Conservation (phyloP, 53 echinoderm and acorn worm genomes). For the Hippasteria phrygiana region DNA sequence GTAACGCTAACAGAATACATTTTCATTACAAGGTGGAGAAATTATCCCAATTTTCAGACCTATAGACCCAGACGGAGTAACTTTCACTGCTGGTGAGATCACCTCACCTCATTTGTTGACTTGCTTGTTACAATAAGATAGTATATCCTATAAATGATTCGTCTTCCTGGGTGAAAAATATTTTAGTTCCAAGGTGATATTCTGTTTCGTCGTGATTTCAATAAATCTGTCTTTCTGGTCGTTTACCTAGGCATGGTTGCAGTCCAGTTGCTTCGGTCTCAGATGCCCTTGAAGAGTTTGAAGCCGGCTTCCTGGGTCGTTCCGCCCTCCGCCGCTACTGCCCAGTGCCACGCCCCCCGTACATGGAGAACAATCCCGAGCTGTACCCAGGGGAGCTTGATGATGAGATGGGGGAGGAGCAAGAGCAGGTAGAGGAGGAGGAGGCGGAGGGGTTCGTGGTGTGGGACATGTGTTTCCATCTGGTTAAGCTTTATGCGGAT, state of each 20-base stretch:
- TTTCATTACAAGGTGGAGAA: too few relatives aligned
- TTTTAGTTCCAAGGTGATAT: too few relatives aligned
- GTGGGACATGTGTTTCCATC: conserved; percentile 94
- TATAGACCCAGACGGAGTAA: too few relatives aligned
- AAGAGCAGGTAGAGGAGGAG: conserved; percentile 25
- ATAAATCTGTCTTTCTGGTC: neutral
- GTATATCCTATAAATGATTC: too few relatives aligned
- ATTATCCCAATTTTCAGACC: too few relatives aligned
- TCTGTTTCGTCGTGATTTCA: neutral
- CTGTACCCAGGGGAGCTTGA: conserved; percentile 63
- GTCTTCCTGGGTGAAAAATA: too few relatives aligned
- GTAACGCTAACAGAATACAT: too few relatives aligned
- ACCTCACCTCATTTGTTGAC: too few relatives aligned
- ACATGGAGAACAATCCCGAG: conserved; percentile 89
- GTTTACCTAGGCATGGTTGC: conserved; percentile 73
- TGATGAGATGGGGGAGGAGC: conserved; percentile 54
- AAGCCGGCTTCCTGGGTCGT: conserved; percentile 86
- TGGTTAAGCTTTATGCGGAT: conserved; percentile 89
- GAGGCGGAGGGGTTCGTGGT: conserved; percentile 63
- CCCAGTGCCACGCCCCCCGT: conserved; percentile 85
- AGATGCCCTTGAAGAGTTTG: conserved; percentile 84
- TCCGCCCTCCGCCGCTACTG: conserved; percentile 83
- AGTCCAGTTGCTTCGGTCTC: conserved; percentile 79
- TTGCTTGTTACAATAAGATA: too few relatives aligned
- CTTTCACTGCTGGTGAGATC: too few relatives aligned